Base-by-base conservation (phyloP, 2,888 invertebrate genomes). In the Dasypolia templi region DNA sequence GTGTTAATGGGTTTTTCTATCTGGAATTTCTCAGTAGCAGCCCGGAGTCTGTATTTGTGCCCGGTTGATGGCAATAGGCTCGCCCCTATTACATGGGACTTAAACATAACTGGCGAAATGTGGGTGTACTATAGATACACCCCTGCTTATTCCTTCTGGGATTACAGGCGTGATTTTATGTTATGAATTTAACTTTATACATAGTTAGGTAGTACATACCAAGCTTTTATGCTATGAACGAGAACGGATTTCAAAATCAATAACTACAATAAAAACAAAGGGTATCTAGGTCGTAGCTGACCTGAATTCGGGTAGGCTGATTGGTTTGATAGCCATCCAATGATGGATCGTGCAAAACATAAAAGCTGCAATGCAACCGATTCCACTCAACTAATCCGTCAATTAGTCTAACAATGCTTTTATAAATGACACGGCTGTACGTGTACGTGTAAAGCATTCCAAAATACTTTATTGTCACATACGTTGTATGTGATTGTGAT, bases 361-460 rank as follows among this genome's bases (percentile, higher is more conserved):
- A 70, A 66, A 79, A 77, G 78, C 72, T 55, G 26, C 26, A 77
- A 35, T 82, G 19, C 42, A 14, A 46, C 32, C 44, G 19, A 56
- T 19, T 44, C 22, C 44, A 49, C 22, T 55, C 19, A n/a, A 39
- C 42, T 66, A 53, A 77, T 82, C 77, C 72, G 35, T 72, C 79
- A 59, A 68, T 83, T 61, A 53, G 46, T 39, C 19, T 39, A 55
- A 69, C 44, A 67, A 55, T 46, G 53, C 39, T 51, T 70, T 65
- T 56, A 55, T n/a, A 14, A 26, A 46, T 35, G 19, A 44, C 19
- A 29, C 11, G 22, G 11, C 26, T 42, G 29, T 26, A n/a, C n/a
- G n/a, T n/a, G n/a, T n/a, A n/a, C n/a, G n/a, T n/a, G n/a, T n/a
- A 79, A 75, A 79, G 79, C 53, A 46, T 65, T 77, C 12, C 17